Base-by-base conservation (phyloP, 2,797 vertebrate genomes). In the Knipowitschia caucasica region DNA sequence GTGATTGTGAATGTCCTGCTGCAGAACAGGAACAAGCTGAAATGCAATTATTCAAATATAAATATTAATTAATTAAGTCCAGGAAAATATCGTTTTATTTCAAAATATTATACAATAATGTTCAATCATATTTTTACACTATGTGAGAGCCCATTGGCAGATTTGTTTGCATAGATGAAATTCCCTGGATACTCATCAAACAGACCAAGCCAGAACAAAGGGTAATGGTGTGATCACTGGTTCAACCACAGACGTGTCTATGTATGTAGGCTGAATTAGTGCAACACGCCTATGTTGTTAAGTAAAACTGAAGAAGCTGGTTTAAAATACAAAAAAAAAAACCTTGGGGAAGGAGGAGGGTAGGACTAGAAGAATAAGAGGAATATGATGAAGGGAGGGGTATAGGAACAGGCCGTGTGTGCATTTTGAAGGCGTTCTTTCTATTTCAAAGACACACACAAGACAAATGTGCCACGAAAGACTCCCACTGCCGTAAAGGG, bases 391-490 rank as follows among this genome's bases (percentile, higher is more conserved):
- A 80, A 79, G 78, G 77, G 78, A 73, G 85, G 80, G 73, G 85
- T 81, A 80, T 66, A 76, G 81, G 84, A 81, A 83, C 83, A 83
- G 85, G 81, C 82, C 75, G 83, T 87, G 86, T 85, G 59, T 88
- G 86, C 85, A 83, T 87, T 86, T 87, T 87, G 80, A 85, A 91
- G 87, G 89, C 89, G 89, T 86, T 88, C 88, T 90, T 88, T 89
- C 83, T 87, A 78, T 86, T 84, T 78, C 81, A 86, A 87, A 75
- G 80, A 83, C 72, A 78, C 73, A 67, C 71, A 74, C 74, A 68
- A 6, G 85, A 69, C 68, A 76, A 81, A 69, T 34, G 62, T 59
- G 64, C 78, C 52, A 14, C 74, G 67, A 79, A 78, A 71, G 62
- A 75, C 75, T 79, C 53, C 55, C 38, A 29, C 1, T 62, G 42